A percentile compares a stretch with the other conserved stretches of the same genome.
Evolutionary conservation across 2,113 vertebrate genomes (phyloP).

Genomic region (Gymnobelideus leadbeateri): DNA sequence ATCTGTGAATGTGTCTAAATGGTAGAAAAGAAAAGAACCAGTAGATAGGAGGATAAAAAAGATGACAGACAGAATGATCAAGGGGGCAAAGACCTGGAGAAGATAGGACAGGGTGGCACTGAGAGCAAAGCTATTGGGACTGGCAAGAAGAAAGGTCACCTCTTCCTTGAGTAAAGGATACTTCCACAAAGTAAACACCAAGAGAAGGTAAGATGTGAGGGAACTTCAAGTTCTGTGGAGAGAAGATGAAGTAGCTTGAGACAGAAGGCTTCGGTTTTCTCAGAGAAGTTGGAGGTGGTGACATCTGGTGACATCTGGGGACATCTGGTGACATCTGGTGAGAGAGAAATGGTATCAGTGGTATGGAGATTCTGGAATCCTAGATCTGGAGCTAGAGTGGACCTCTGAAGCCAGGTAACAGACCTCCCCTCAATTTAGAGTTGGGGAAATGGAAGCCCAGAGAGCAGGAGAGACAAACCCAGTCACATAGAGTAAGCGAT

Average conservation of each 20-base stretch:
- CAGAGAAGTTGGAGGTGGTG: neutral
- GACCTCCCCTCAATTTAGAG: no score
- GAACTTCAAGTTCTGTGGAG: neutral
- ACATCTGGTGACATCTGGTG: neutral
- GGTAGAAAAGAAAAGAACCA: neutral
- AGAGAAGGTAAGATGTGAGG: neutral
- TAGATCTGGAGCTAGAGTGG: no score
- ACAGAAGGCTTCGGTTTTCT: neutral
- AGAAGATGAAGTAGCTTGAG: neutral
- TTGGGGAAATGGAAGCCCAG: no score
- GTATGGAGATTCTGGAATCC: no score
- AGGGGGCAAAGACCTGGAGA: neutral
- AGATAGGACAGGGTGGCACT: neutral
- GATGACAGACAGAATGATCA: neutral
- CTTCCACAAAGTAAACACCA: neutral
- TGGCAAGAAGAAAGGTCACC: neutral
- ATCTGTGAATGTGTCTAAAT: neutral
- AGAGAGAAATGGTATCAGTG: neutral
- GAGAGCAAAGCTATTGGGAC: neutral
- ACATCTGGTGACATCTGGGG: neutral
- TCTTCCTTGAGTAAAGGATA: neutral
- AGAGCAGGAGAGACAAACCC: no score
- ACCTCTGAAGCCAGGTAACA: no score
- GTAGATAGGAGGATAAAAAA: neutral
- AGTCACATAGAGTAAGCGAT: no score